These are phyloP conservation scores for Calcarius ornatus DNA, from an alignment of 2,113 vertebrate genomes.

Conservation along the genomic window DNA sequence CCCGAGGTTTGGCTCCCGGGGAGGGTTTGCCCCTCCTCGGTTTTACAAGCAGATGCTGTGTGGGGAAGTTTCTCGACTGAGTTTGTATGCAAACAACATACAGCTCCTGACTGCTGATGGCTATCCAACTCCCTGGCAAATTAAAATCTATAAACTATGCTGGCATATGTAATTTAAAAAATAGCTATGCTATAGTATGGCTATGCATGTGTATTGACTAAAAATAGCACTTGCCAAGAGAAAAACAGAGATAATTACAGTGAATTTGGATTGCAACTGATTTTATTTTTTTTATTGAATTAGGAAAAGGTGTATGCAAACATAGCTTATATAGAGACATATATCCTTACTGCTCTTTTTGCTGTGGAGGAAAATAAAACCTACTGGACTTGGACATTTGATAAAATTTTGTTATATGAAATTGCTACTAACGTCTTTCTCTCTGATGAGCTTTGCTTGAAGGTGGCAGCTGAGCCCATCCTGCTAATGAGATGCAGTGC, in stretches of 20 bases:
- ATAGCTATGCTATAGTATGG: slow-evolving; percentile 19
- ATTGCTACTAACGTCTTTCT: background rate
- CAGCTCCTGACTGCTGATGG: slow-evolving; percentile 32
- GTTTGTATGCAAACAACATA: slow-evolving; percentile 46
- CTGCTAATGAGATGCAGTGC: background rate
- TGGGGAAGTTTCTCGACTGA: background rate
- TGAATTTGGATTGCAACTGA: background rate
- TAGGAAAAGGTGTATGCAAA: slow-evolving; percentile 24
- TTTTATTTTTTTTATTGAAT: slow-evolving; percentile 33
- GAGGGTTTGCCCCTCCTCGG: background rate
- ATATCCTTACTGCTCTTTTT: background rate
- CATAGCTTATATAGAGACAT: background rate
- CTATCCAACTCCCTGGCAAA: slow-evolving; percentile 40
- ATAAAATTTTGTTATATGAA: background rate
- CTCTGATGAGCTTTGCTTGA: background rate
- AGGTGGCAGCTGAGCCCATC: background rate
- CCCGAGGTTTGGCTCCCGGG: background rate
- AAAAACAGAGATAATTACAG: slow-evolving; percentile 28
- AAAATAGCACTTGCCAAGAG: slow-evolving; percentile 30
- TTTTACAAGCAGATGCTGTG: background rate
- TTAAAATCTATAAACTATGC: slow-evolving; percentile 43
- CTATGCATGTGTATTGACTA: background rate
- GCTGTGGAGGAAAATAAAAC: background rate
- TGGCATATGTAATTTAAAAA: slow-evolving; percentile 58
- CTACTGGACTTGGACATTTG: background rate